phyloP scores from a whole-genome alignment of 2,113 vertebrate species.

The Pholis gunnellus region DNA sequence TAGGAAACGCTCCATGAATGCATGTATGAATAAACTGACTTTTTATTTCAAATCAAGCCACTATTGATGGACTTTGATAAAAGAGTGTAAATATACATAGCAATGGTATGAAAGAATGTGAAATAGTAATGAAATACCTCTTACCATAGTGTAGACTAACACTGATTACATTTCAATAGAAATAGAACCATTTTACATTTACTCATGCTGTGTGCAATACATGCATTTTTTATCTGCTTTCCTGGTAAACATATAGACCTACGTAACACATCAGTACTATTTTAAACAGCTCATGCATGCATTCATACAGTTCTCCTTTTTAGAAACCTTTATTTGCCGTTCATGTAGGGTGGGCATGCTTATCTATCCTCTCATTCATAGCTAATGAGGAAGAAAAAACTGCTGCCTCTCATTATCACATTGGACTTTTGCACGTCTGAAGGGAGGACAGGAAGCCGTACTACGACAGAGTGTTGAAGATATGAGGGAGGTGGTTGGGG shows the following conservation, averaged over 20 bases:
- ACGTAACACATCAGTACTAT: not conserved
- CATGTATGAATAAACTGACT: not conserved
- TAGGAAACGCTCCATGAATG: not conserved
- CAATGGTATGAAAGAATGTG: not conserved
- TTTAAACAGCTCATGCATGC: not conserved
- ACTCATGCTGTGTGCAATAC: not conserved
- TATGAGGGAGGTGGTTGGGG: conserved; percentile 7
- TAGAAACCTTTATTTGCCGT: not conserved
- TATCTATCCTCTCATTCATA: conserved; percentile 3
- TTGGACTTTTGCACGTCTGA: conserved; percentile 7
- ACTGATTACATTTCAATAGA: not conserved
- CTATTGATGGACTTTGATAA: not conserved
- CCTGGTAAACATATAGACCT: too few species aligned
- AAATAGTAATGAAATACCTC: not conserved
- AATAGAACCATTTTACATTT: not conserved
- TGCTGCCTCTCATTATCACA: conserved; percentile 39
- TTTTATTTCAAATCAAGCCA: not conserved
- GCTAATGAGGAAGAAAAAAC: conserved; percentile 19
- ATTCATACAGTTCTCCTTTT: not conserved
- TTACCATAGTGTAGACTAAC: not conserved
- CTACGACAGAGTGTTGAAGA: not conserved
- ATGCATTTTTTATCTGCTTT: not conserved
- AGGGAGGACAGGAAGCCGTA: conserved; percentile 49
- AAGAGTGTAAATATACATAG: not conserved
- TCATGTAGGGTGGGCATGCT: not conserved